phyloP scores from a whole-genome alignment of 2,888 invertebrate species.

The Macaria liturata region DNA sequence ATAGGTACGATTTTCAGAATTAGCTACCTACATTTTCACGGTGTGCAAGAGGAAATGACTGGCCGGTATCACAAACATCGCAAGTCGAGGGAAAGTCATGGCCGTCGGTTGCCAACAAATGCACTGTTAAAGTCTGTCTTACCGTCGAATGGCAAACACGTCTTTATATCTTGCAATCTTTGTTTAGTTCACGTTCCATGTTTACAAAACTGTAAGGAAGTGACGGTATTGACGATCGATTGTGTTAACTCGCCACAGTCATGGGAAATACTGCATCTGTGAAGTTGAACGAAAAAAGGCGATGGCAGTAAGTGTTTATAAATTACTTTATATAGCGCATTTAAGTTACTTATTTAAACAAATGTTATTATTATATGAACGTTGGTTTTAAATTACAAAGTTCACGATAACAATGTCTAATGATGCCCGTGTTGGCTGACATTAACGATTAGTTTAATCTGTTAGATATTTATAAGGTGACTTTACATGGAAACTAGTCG shows the following conservation, averaged over 20 bases:
- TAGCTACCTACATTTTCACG: constrained; percentile 28
- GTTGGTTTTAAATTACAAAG: no score
- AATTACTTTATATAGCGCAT: not conserved
- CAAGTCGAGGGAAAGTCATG: constrained; percentile 70
- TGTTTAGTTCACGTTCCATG: constrained; percentile 2
- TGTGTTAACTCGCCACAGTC: constrained; percentile 17
- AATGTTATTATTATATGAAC: no score
- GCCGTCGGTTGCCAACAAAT: constrained; percentile 45
- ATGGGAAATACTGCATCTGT: constrained; percentile 78
- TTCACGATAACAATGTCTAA: not conserved
- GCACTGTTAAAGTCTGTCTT: constrained; percentile 28
- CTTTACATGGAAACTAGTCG: not conserved
- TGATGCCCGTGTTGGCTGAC: not conserved
- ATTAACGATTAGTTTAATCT: not conserved
- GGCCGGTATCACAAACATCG: constrained; percentile 30
- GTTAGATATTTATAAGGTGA: not conserved
- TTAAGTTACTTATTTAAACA: no score
- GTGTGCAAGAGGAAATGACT: constrained; percentile 46
- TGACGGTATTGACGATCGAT: constrained; percentile 10
- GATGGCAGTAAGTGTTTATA: constrained; percentile 69
- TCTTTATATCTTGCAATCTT: not conserved
- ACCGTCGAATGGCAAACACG: constrained; percentile 32
- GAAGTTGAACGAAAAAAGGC: constrained; percentile 70
- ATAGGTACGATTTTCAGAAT: constrained; percentile 1
- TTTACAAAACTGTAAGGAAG: constrained; percentile 20